Conservation (phyloP, 2,888 invertebrate genomes). For the Drosophila melanocephala region DNA sequence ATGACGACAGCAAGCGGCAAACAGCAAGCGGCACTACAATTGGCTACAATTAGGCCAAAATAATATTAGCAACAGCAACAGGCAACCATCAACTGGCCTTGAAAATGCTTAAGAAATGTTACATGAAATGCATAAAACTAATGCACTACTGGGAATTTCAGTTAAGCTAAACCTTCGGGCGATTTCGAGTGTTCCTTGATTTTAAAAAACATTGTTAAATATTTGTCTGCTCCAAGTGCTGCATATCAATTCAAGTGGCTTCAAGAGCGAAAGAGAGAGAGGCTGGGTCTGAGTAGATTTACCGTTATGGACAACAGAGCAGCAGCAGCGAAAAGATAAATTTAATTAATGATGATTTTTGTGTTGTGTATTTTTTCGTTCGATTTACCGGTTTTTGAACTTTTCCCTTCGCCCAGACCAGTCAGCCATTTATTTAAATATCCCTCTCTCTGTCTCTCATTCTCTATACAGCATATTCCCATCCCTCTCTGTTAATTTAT, state of each 20-base stretch:
- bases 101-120: slow-evolving; percentile 62
- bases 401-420: slow-evolving; percentile 62
- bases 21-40: slow-evolving; percentile 35
- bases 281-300: slow-evolving; percentile 25
- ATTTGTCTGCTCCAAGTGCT: slow-evolving; percentile 21
- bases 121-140: slow-evolving; percentile 76
- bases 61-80: slow-evolving; percentile 44
- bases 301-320: slow-evolving; percentile 55
- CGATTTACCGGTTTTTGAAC: slow-evolving; percentile 74
- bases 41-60: slow-evolving; percentile 64
- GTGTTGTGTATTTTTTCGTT: slow-evolving; percentile 40
- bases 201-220: slow-evolving; percentile 27
- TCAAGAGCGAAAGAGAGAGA: background rate
- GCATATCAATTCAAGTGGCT: slow-evolving; percentile 40
- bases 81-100: slow-evolving; percentile 51
- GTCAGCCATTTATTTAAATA: slow-evolving; percentile 35
- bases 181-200: slow-evolving; percentile 39
- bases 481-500: slow-evolving; percentile 61
- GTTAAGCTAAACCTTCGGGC: background rate
- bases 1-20: slow-evolving; percentile 25
- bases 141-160: slow-evolving; percentile 34
- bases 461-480: slow-evolving; percentile 16
- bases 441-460: slow-evolving; percentile 3
- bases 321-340: slow-evolving; percentile 57
- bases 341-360: slow-evolving; percentile 69